phyloP scores from a whole-genome alignment of 2,888 invertebrate species.

The Dastarcus helophoroides region DNA sequence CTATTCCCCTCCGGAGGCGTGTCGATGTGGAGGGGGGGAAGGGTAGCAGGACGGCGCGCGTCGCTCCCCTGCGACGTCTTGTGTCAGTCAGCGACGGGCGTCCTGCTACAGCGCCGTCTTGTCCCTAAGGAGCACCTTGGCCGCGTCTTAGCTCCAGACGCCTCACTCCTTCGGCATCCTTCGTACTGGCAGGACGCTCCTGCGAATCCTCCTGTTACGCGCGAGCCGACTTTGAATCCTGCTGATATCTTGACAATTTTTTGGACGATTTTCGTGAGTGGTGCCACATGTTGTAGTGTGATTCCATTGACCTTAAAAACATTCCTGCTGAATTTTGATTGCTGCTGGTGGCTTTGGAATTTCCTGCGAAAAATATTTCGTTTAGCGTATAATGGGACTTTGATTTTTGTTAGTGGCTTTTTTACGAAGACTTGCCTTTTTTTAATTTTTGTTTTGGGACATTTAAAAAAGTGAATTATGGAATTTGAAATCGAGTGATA shows the following conservation, averaged over 20 bases:
- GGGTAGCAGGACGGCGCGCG: conserved; percentile 34
- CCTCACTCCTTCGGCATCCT: conserved; percentile 38
- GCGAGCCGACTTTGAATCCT: not conserved
- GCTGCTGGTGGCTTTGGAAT: too few species aligned
- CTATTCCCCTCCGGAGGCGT: conserved; percentile 34
- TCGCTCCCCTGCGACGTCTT: conserved; percentile 36
- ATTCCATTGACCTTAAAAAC: too few species aligned
- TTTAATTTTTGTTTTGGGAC: too few species aligned
- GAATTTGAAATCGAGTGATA: too few species aligned
- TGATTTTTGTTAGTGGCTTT: too few species aligned
- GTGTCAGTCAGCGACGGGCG: conserved; percentile 38
- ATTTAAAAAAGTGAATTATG: too few species aligned
- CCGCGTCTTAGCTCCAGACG: conserved; percentile 35
- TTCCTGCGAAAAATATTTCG: too few species aligned
- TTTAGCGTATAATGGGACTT: too few species aligned
- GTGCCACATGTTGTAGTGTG: too few species aligned
- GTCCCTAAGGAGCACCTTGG: conserved; percentile 35
- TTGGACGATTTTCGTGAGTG: not conserved
- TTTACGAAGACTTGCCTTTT: too few species aligned
- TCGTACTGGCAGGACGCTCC: conserved; percentile 34
- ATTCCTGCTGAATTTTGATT: too few species aligned
- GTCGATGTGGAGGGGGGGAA: conserved; percentile 26
- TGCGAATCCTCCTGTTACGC: conserved; percentile 4
- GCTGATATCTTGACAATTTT: not conserved
- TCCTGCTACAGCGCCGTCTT: conserved; percentile 35